Evolutionary conservation across 2,797 vertebrate species (phyloP).

Genomic region (Neopelma chrysocephalum): DNA sequence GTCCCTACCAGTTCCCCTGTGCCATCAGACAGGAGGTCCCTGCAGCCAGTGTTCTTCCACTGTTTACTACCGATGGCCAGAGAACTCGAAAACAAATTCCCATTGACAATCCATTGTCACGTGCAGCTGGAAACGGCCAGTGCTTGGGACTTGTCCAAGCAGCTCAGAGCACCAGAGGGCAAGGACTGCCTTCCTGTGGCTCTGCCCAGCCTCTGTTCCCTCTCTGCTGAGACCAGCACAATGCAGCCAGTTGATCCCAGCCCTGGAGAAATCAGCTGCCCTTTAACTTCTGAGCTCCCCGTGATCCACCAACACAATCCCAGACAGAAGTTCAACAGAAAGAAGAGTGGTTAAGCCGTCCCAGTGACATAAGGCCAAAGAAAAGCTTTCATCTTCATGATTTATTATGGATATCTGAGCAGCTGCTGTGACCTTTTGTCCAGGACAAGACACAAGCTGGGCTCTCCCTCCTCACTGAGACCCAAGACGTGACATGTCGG

Average conservation of each 20-base stretch:
- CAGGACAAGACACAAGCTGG: neutral
- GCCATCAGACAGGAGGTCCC: conserved; percentile 3
- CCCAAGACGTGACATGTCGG: neutral
- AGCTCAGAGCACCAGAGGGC: conserved; percentile 40
- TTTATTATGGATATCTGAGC: neutral
- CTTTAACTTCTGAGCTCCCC: neutral
- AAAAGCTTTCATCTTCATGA: neutral
- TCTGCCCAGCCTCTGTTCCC: conserved; percentile 2
- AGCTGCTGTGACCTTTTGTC: neutral
- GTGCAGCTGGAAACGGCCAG: conserved; percentile 48
- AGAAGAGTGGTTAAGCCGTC: neutral
- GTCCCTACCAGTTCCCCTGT: neutral
- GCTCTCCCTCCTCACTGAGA: neutral
- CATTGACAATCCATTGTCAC: conserved; percentile 29
- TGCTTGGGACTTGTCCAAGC: conserved; percentile 62
- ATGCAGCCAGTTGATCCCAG: neutral
- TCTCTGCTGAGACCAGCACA: conserved; percentile 43
- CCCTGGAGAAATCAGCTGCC: conserved; percentile 32
- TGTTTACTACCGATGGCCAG: neutral
- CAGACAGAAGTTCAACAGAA: neutral
- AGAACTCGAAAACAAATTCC: conserved; percentile 45
- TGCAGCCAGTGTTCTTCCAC: conserved; percentile 8
- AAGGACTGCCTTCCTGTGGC: conserved; percentile 25
- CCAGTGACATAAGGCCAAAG: neutral
- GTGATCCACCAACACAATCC: neutral